Base-by-base conservation (phyloP, 1,140 invertebrate species). In the Ctenoplectra terminalis region DNA sequence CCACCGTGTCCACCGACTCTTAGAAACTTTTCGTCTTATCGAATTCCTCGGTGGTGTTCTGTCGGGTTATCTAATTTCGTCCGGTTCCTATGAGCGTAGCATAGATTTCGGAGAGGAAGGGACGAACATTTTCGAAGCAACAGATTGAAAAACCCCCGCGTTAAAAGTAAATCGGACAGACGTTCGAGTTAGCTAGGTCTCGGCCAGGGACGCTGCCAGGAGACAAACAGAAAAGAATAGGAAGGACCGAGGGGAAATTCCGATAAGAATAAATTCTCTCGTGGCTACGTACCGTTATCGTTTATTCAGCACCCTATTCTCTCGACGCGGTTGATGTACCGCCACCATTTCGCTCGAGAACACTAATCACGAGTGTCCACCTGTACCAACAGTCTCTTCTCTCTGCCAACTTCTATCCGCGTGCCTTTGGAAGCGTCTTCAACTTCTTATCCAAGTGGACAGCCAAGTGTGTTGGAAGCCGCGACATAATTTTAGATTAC, bases 221-320 rank as follows among this genome's bases (percentile, higher is more conserved):
- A 17, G 37, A 71, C 31, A 43, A 40, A 46, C 54, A 17, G 20
- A 8, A 43, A 58, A 52, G 46, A 11, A 31, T 15, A 46, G 54
- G 56, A 6, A 48, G 26, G n/a, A 37, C 23, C 6, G 37, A 48
- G 48, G 37, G 61, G 60, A 58, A 48, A 56, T 63, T 74, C 78
- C 31, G 26, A 29, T 29, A 43, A 72, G 69, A 78, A 63, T 56
- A 78, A 77, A 78, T 82, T 56, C 71, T 81, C 60, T 81, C 79
- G 79, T 48, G 75, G 66, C 74, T 71, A 63, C 73, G 81, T 66
- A 74, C 31, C 60, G 61, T 81, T 61, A 78, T 82, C 81, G 63
- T 82, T 82, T 82, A 82, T 82, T 82, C 81, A 82, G 29, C 81
- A 64, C 48, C 40, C 56, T 82, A 78, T 79, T 82, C 75, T 82